Percentiles rank a stretch among this genome's conserved stretches.
Conservation (phyloP, 2,797 vertebrate species). For the Vultur gryphus region DNA sequence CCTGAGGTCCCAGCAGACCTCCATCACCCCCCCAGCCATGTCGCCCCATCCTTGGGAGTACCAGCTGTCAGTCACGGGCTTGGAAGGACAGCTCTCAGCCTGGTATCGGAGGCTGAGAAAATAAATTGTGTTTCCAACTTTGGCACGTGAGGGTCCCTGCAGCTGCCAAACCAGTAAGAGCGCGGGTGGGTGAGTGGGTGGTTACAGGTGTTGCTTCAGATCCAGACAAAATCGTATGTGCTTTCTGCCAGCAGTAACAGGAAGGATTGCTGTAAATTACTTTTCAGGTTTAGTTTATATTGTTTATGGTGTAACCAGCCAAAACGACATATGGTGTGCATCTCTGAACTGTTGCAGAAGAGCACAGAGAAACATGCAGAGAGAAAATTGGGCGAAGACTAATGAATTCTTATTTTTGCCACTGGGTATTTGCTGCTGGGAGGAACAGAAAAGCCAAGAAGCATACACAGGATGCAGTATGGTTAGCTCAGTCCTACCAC, state of each 20-base stretch:
- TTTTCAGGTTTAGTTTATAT: not conserved
- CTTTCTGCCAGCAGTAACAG: not conserved
- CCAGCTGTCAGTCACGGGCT: not conserved
- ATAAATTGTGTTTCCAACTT: not conserved
- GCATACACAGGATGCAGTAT: not conserved
- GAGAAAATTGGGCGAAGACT: not conserved
- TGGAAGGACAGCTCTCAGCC: not conserved
- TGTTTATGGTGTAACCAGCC: not conserved
- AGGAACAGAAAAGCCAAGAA: not conserved
- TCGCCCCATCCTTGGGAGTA: not conserved
- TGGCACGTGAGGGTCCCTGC: not conserved
- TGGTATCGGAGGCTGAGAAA: not conserved
- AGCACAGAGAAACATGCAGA: not conserved
- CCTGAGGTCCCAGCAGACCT: not conserved
- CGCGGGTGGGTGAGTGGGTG: not conserved
- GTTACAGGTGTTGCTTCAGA: not conserved
- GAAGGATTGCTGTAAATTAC: not conserved
- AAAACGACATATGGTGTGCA: not conserved
- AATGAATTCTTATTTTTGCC: not conserved
- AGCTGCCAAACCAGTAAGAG: not conserved
- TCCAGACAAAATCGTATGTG: not conserved
- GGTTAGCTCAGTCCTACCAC: not conserved
- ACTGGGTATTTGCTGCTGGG: not conserved
- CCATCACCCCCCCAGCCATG: not conserved
- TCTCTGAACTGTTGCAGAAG: not conserved